These are phyloP conservation scores for Indicator maculatus DNA, from an alignment of 2,113 vertebrate genomes.

Conservation along the genomic window DNA sequence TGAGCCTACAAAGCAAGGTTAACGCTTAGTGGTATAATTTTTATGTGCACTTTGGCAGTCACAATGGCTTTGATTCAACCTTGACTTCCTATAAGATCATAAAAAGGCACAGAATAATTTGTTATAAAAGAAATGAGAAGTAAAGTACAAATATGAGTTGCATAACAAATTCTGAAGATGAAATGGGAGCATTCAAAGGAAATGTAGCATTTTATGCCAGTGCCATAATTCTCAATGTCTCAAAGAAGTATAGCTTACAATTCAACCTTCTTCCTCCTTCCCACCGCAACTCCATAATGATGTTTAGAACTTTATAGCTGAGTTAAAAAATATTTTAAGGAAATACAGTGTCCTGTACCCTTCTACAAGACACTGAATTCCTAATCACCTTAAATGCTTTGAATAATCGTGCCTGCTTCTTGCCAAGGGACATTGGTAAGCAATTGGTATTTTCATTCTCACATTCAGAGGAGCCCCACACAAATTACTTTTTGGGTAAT, in stretches of 20 bases:
- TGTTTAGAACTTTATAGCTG: neutral
- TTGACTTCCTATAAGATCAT: conserved; percentile 62
- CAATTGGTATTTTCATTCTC: neutral
- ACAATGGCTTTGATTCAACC: conserved; percentile 63
- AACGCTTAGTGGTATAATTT: conserved; percentile 64
- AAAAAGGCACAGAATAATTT: conserved; percentile 64
- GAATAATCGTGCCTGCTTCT: neutral
- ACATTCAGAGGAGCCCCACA: neutral
- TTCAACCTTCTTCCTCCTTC: conserved; percentile 4
- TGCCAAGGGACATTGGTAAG: neutral
- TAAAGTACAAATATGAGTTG: conserved; percentile 46
- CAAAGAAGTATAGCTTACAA: neutral
- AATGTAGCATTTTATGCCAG: conserved; percentile 55
- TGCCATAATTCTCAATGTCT: conserved; percentile 27
- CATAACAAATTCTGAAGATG: conserved; percentile 48
- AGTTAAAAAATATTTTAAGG: neutral
- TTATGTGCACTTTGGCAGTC: conserved; percentile 61
- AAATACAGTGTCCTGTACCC: neutral
- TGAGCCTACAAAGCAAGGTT: conserved; percentile 69
- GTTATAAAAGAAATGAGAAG: conserved; percentile 48
- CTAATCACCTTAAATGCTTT: neutral
- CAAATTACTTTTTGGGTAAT: neutral
- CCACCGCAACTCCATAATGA: neutral
- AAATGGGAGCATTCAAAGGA: conserved; percentile 32
- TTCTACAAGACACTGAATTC: neutral